Evolutionary conservation across 2,888 invertebrate genomes (phyloP), one percentile per base, ranked within the genome.

Genomic region (Carcina quercana): DNA sequence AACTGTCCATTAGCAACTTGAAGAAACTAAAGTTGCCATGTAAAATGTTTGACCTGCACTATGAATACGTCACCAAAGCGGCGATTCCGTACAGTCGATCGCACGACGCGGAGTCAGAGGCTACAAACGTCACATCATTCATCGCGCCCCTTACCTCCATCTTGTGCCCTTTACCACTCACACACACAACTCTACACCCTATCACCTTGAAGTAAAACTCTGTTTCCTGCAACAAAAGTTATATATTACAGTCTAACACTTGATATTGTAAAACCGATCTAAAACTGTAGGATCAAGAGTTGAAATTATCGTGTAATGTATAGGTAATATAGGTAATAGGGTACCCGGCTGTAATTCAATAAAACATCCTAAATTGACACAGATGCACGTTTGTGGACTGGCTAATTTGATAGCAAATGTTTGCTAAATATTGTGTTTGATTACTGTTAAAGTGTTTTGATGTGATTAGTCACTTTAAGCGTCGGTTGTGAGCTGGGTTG

Each of bases 311-410:
- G 5, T 17, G 5, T 5, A 17, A 17, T 17, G 5, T 5, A 5
- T n/a, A n/a, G n/a, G n/a, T n/a, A n/a, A n/a, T n/a, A n/a, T n/a
- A n/a, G n/a, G n/a, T n/a, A n/a, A n/a, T n/a, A n/a, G n/a, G 66
- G 75, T 78, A 76, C 70, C 60, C 66, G 74, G 55, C 57, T 64
- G 72, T 79, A 78, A 80, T 76, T 79, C 71, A 79, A 79, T 80
- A 76, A 80, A 75, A 64, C 68, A 66, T 61, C 71, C 75, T 62
- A 76, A 79, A 76, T 79, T 78, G 75, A 75, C 70, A 76, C 66
- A 62, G 72, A 80, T 78, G 75, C 64, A 69, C 57, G 74, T 74
- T 69, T 74, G 72, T 58, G 73, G 70, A 45, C 48, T 53, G 51
- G 58, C 67, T 72, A 76, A 78, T 78, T 79, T 75, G 75, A 69